A percentile compares a stretch with the other conserved stretches of the same genome.
phyloP scores from a whole-genome alignment of 2,888 invertebrate genomes.

The Nesidiocoris tenuis region DNA sequence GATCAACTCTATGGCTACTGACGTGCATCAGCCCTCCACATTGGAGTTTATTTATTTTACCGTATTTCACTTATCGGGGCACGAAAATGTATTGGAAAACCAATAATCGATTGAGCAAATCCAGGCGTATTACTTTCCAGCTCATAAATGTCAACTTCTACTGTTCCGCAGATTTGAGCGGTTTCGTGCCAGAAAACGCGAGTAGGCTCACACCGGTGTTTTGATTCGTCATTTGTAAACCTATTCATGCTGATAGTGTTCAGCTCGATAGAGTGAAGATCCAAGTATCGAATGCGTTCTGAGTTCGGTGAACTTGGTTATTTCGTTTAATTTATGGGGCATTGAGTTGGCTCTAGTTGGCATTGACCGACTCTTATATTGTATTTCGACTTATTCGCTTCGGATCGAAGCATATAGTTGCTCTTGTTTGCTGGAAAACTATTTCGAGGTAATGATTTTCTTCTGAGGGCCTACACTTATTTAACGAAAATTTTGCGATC shows the following conservation, averaged over 20 bases:
- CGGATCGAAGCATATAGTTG: neutral
- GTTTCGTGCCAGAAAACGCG: too few species aligned
- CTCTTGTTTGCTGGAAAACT: neutral
- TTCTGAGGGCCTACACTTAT: neutral
- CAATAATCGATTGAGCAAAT: too few species aligned
- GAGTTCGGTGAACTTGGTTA: neutral
- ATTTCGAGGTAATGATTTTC: neutral
- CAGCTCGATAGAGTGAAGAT: neutral
- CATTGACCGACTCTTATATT: neutral
- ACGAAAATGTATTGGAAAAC: too few species aligned
- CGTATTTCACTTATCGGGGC: too few species aligned
- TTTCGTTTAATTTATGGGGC: neutral
- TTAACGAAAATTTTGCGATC: conserved; percentile 25
- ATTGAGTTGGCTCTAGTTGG: neutral
- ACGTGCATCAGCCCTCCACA: neutral
- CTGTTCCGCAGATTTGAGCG: too few species aligned
- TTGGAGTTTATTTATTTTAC: too few species aligned
- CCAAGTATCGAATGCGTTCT: too few species aligned
- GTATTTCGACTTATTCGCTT: neutral
- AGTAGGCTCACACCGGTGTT: too few species aligned
- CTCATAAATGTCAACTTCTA: too few species aligned
- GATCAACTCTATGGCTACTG: neutral
- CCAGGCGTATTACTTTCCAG: too few species aligned
- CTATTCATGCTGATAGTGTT: too few species aligned
- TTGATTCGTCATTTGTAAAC: neutral